These are phyloP conservation scores for Sarcophaga variegata DNA, from an alignment of 2,888 invertebrate genomes.

Conservation along the genomic window DNA sequence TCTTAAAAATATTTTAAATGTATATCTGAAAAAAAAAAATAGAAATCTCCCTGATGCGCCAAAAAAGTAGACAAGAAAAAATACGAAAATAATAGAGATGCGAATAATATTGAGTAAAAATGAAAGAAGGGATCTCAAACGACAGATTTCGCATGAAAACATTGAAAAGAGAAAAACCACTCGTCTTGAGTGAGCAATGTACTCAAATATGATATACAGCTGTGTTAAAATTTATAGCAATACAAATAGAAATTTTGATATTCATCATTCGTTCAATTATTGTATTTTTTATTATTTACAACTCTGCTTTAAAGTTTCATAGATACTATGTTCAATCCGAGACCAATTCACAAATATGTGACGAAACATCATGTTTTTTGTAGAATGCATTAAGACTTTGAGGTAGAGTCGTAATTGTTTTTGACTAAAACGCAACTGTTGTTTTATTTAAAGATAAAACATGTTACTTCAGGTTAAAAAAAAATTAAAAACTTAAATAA, in stretches of 20 bases:
- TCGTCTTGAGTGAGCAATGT: background rate
- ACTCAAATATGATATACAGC: conserved; percentile 34
- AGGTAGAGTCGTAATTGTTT: too few relatives aligned
- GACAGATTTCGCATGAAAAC: conserved; percentile 44
- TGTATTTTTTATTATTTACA: too few relatives aligned
- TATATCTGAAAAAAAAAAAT: conserved; percentile 24
- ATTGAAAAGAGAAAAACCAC: conserved; percentile 18
- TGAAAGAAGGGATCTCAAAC: conserved; percentile 39
- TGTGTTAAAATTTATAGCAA: conserved; percentile 44
- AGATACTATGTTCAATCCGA: too few relatives aligned
- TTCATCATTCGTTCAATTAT: too few relatives aligned
- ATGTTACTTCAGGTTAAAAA: too few relatives aligned
- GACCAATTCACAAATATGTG: too few relatives aligned
- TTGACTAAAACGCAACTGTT: too few relatives aligned
- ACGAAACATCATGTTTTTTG: too few relatives aligned
- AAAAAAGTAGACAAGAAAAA: conserved; percentile 25
- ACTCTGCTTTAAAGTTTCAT: too few relatives aligned
- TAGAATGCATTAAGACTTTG: too few relatives aligned
- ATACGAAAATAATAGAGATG: conserved; percentile 22
- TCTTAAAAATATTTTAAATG: conserved; percentile 46
- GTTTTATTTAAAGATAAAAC: too few relatives aligned
- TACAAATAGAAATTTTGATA: background rate
- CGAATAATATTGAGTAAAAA: conserved; percentile 55
- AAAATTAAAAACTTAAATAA: too few relatives aligned
- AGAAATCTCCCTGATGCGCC: conserved; percentile 32